Conservation (phyloP, 2,888 invertebrate species). For the Sinodicranocentrus sp. region DNA sequence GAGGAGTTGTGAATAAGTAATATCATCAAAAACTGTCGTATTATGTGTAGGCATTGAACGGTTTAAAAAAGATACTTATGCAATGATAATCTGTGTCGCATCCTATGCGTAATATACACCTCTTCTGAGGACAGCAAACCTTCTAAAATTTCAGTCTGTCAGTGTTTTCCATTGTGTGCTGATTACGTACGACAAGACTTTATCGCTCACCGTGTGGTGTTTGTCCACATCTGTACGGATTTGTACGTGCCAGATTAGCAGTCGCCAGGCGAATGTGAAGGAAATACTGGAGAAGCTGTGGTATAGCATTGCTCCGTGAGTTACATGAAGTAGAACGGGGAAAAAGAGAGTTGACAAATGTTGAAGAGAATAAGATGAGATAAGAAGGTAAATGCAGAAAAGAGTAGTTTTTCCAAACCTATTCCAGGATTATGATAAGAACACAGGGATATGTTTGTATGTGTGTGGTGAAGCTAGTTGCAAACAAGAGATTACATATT, state of each 20-base stretch:
- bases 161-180: conserved; percentile 38
- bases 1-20: conserved; percentile 8
- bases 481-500: conserved; percentile 5
- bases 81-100: too few species aligned
- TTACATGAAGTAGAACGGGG: background rate
- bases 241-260: conserved; percentile 64
- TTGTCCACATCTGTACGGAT: conserved; percentile 62
- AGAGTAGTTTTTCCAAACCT: conserved; percentile 28
- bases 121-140: too few species aligned
- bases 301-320: too few species aligned
- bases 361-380: background rate
- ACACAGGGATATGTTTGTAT: conserved; percentile 24
- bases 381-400: background rate
- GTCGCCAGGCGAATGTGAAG: conserved; percentile 42
- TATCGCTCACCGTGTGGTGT: conserved; percentile 36
- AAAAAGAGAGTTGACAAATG: conserved; percentile 34
- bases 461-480: too few species aligned
- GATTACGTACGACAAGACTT: conserved; percentile 56
- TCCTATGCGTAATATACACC: too few species aligned
- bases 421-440: conserved; percentile 45
- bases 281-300: conserved; percentile 37
- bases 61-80: too few species aligned
- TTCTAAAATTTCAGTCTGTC: conserved; percentile 40
- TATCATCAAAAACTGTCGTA: too few species aligned
- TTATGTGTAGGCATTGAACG: too few species aligned